Conservation (phyloP, 2,797 vertebrate species). For the Siniperca scherzeri region DNA sequence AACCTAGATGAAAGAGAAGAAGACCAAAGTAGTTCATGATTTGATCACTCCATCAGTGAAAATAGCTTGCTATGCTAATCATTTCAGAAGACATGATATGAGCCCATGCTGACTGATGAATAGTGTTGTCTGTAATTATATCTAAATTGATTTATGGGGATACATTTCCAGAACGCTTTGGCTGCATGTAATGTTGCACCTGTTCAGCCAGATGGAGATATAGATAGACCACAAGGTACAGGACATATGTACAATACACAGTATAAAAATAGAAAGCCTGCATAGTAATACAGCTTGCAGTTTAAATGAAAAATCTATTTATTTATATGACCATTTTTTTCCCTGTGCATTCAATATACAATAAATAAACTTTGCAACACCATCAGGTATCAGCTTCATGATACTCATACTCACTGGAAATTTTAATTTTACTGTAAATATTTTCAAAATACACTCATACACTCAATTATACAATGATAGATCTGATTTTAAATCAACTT, state of each 20-base stretch:
- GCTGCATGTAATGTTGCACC: conserved; percentile 74
- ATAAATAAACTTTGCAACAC: neutral
- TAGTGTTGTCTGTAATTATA: conserved; percentile 81
- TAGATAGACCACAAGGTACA: conserved; percentile 76
- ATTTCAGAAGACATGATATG: conserved; percentile 75
- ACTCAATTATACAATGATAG: neutral
- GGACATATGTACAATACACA: conserved; percentile 66
- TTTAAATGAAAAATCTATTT: neutral
- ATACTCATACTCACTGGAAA: neutral
- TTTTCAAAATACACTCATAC: neutral
- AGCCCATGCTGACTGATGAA: conserved; percentile 73
- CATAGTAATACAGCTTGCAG: conserved; percentile 42
- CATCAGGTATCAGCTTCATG: neutral
- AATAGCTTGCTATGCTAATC: conserved; percentile 79
- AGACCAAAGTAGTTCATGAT: conserved; percentile 38
- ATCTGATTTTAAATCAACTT: neutral
- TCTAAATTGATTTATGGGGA: conserved; percentile 83
- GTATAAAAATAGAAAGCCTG: conserved; percentile 60
- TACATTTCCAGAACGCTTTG: conserved; percentile 73
- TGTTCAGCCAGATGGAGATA: conserved; percentile 75
- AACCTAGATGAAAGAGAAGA: conserved; percentile 52
- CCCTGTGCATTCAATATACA: neutral
- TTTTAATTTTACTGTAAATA: neutral
- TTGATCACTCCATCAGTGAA: conserved; percentile 69
- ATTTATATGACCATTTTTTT: neutral